phyloP scores from a whole-genome alignment of 2,113 vertebrate species.

The Athene cunicularia region DNA sequence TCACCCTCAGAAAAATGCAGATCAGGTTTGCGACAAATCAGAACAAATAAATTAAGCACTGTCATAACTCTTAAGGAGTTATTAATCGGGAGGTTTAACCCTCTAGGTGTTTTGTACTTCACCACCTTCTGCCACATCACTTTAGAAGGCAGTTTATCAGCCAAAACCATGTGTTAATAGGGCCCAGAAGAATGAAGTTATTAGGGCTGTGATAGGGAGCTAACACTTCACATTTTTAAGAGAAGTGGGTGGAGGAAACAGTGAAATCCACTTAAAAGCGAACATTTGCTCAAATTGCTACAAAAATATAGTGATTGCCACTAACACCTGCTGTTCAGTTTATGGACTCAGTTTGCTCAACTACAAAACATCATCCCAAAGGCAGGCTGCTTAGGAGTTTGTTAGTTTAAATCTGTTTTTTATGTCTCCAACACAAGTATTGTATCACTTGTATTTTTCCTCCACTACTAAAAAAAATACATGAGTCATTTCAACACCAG shows the following conservation, averaged over 20 bases:
- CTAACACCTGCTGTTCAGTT: conserved; percentile 55
- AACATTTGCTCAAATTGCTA: conserved; percentile 44
- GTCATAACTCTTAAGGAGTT: not conserved
- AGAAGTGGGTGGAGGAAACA: conserved; percentile 37
- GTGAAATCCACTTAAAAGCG: conserved; percentile 35
- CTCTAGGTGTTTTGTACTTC: conserved; percentile 4
- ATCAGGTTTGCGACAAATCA: not conserved
- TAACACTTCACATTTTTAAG: not conserved
- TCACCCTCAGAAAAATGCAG: not conserved
- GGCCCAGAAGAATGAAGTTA: conserved; percentile 3
- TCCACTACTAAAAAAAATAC: not conserved
- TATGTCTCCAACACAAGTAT: conserved; percentile 9
- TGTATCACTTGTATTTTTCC: not conserved
- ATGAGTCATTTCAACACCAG: not conserved
- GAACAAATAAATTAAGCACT: conserved; percentile 10
- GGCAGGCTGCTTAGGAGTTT: conserved; percentile 28
- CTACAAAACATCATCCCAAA: conserved; percentile 24
- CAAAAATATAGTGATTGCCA: conserved; percentile 24
- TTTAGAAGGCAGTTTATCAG: not conserved
- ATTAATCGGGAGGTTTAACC: not conserved
- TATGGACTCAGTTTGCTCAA: conserved; percentile 13
- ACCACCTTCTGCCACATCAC: not conserved
- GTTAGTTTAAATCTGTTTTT: conserved; percentile 15
- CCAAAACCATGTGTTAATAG: not conserved
- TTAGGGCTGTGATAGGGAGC: not conserved